Base-by-base conservation (phyloP, 2,113 vertebrate genomes). In the Antidorcas marsupialis region DNA sequence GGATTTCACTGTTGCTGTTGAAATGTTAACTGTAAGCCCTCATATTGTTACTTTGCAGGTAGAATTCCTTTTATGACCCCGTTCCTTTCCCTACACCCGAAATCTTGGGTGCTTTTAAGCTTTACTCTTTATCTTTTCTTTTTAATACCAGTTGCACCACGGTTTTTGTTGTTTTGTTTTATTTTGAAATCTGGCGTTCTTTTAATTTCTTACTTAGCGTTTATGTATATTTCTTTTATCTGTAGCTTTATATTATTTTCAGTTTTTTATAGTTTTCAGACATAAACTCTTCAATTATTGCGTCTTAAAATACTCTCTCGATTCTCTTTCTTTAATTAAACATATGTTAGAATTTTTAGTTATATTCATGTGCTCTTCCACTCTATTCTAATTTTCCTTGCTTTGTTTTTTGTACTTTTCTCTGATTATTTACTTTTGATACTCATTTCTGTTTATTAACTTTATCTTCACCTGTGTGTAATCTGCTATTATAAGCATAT, bases 71-170 rank as follows among this genome's bases (percentile, higher is more conserved):
- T 84, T 76, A 39, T n/a, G 30, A 2, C 19, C 9, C 8, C 1
- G 2, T 13, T 5, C 27, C 57, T 25, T 12, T 21, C 2, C 47
- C 8, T 36, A 7, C 8, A 16, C 5, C 6, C 12, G 9, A 27
- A 60, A 2, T 28, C 39, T 17, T 45, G 47, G 14, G 6, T 87
- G 2, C 28, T 89, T 76, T 55, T 19, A 67, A 43, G 23, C 43
- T 82, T 92, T 76, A 83, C 7, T 91, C 2, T 28, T 2, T 14
- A 21, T n/a, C 45, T 23, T 64, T 53, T 79, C 23, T 76, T 52
- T 83, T 86, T 17, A 84, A 74, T 71, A 10, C 1, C 33, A 60
- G 5, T 33, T 15, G 14, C 53, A 3, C 27, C 11, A 23, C 45
- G 16, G 28, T 53, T 52, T 53, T 52, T 39, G 9, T 52, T 55